Base-by-base conservation (phyloP, 2,888 invertebrate species). In the Celastrina argiolus region DNA sequence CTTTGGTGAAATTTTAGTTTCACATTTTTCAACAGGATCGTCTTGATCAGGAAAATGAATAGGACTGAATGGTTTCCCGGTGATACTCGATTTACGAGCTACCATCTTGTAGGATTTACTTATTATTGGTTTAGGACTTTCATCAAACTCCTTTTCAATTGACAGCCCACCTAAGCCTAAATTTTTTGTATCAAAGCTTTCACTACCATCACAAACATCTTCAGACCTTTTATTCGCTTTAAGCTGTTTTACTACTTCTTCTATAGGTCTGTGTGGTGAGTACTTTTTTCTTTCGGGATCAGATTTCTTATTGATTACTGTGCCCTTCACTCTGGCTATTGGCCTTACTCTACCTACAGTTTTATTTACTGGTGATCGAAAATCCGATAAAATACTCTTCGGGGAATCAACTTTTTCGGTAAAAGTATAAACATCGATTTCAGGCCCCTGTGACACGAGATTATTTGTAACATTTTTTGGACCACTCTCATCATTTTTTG, bases 21-120 rank as follows among this genome's bases (percentile, higher is more conserved):
- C 84, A 67, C 69, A 75, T 79, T 80, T 82, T 59, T 41, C 41
- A 31, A 69, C 74, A 36, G 72, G 69, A 63, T 76, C 66, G 69
- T 88, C 90, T 72, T 83, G 82, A 63, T 89, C 88, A 66, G 83
- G 74, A 75, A 88, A 88, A 72, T 87, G 86, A 1, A 87, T 86
- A 12, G 90, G 90, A 69, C 88, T 90, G 73, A 90, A 90, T 45
- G 89, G 91, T 77, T 89, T 88, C n/a, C 91, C 91, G 18, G 91
- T 90, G 56, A 91, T 86, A 70, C 90, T 91, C 26, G 91, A 89
- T 78, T 91, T 91, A 63, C 91, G 78, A 56, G 91, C 90, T n/a
- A 91, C 90, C 90, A 90, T 91, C 81, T 90, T 91, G 73, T 91
- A 90, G 18, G 91, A 90, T 74, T 91, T 91, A 71, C 91, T 90